Base-by-base conservation (phyloP, 2,797 vertebrate genomes). In the Oryzias dopingdopingensis region DNA sequence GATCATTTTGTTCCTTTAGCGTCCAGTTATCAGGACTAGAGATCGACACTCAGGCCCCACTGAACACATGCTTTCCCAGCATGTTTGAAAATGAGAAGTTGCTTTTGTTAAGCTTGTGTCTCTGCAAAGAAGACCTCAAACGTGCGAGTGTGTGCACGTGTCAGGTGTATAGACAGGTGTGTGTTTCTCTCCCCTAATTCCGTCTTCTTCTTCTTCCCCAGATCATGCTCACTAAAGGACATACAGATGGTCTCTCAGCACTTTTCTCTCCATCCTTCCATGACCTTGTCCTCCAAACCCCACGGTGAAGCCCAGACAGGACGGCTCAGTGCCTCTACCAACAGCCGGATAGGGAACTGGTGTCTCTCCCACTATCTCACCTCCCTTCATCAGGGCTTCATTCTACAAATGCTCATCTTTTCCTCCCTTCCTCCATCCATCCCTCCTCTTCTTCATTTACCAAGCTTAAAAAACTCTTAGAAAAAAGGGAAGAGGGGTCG, bases 401-500 rank as follows among this genome's bases (percentile, higher is more conserved):
- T 68, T 69, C 76, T 67, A 76, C 72, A 70, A 59, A 65, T 49
- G 65, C 72, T 59, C 46, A 12, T 74, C 84, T 83, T 84, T 77
- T 73, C 67, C 57, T 57, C 46, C 49, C 54, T 14, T 47, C 58
- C 50, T 41, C 40, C 52, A 55, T 70, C 68, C 66, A 73, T 73
- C 65, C 79, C 57, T 65, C 82, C 87, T 81, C 82, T 85, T 85
- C 88, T 91, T 89, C 86, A 89, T 91, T 92, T 90, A 91, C 90
- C 91, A 90, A 92, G 90, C 89, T 92, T 91, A 92, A 91, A 88
- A 89, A 92, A 91, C 88, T 91, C 87, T 88, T 88, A 88, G 84
- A 89, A 91, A 92, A 89, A 88, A 90, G 65, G 85, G 80, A 87
- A 85, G 82, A 85, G 76, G 79, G 88, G 86, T 90, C 84, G 76